Evolutionary conservation across 2,888 invertebrate genomes (phyloP), one percentile per base, ranked within the genome.

Genomic region (Lampropteryx suffumata): DNA sequence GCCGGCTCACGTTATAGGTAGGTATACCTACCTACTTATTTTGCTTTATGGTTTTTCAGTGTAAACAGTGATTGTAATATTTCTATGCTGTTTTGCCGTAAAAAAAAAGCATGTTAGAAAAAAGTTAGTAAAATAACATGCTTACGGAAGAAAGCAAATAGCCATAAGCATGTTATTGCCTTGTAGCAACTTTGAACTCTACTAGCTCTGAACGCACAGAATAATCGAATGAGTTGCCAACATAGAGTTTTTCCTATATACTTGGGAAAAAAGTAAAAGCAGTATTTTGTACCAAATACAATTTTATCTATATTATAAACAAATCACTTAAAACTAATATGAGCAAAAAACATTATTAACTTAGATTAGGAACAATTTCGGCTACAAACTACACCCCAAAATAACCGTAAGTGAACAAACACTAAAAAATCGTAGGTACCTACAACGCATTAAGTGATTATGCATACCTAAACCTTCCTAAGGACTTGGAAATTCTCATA

Each of bases 361-460:
- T 69, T 71, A 75, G 28, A 71, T 75, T 83, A 84, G 84, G 83
- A 83, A 84, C 83, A 62, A 82, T 76, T 73, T 76, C 69, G 74
- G 66, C 67, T 76, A 74, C 29, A 53, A 66, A 65, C 76, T 78
- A 79, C 65, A 55, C 68, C 64, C 44, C 60, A 60, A 59, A 44
- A 39, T 35, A 53, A 41, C 43, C 33, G 14, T 42, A 45, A 48
- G 50, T 50, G 52, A 52, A 45, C 56, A 56, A 52, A 56, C 51
- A 49, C 54, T 48, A 41, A 45, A 30, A 40, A 41, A 17, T 21
- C 27, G 35, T 46, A 27, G 8, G 11, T 24, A 21, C 10, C 12
- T 14, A 17, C 37, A 32, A 41, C 13, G 5, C 26, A 42, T 42
- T 33, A 13, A 34, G 42, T 27, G 33, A 33, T 34, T 34, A 10